Base-by-base conservation (phyloP, 2,888 invertebrate genomes). In the Eilema griseolum region DNA sequence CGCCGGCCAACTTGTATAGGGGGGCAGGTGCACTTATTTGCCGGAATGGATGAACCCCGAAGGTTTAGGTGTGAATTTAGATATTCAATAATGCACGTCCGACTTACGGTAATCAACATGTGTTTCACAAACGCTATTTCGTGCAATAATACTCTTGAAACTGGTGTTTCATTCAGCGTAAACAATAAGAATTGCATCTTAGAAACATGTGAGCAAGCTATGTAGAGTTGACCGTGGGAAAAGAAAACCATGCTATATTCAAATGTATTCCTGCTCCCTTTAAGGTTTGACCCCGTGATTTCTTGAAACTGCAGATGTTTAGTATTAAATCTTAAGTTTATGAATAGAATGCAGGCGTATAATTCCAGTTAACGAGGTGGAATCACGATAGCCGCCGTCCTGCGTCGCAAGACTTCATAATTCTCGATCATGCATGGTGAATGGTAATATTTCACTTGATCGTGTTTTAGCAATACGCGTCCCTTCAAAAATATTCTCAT, bases 161-260 rank as follows among this genome's bases (percentile, higher is more conserved):
- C 52, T 52, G n/a, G 5, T n/a, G n/a, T 52, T 52, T n/a, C 10
- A n/a, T n/a, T 52, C 14, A 20, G 46, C 46, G 8, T 46, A 46
- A 46, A 46, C 46, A 20, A 20, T 5, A 14, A 56, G 28, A 37
- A 57, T 41, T 66, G 41, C 41, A 28, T 26, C 26, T 60, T 66
- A n/a, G 41, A 67, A 26, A 60, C 66, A 41, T 62, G 33, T 68
- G 26, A 63, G 63, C 63, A 59, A 56, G 57, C 37, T 46, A 68
- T 37, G 37, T 62, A 68, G 33, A 63, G 63, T 11, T 59, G 37
- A 14, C 63, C 63, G 59, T 66, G 63, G 23, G 63, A 59, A 57
- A 69, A 69, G 63, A 59, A 57, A 69, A 69, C 37, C 63, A 69
- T 56, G 24, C 14, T 33, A 23, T 65, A 16, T n/a, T 14, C 33